phyloP scores from a whole-genome alignment of 2,888 invertebrate species.

The Tetragonula carbonaria region DNA sequence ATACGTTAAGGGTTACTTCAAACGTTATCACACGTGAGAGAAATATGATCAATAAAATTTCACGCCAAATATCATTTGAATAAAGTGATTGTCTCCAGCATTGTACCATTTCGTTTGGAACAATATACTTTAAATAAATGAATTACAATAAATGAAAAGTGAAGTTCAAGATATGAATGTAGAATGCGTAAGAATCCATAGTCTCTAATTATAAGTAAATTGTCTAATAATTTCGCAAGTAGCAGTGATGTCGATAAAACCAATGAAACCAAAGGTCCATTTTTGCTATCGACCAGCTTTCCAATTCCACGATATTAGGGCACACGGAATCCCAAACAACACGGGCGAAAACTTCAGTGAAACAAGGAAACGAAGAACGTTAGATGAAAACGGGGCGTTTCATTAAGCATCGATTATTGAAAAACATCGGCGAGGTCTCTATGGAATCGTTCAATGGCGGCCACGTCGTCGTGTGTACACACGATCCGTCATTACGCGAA shows the following conservation, averaged over 20 bases:
- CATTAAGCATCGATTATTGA: conserved; percentile 31
- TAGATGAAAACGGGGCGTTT: neutral
- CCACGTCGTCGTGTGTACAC: neutral
- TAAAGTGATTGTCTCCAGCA: no score
- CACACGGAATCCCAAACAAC: neutral
- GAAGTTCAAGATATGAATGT: no score
- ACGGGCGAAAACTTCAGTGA: conserved; percentile 4
- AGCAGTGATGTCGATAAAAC: neutral
- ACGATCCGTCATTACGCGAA: conserved; percentile 16
- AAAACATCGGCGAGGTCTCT: conserved; percentile 3
- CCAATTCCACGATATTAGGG: neutral
- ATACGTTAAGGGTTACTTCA: no score
- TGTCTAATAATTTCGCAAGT: neutral
- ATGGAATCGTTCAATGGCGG: conserved; percentile 24
- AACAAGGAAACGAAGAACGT: neutral
- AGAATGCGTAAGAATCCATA: no score
- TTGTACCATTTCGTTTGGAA: no score
- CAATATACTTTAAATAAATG: no score
- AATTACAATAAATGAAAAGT: no score
- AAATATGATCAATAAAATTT: no score
- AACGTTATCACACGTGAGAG: no score
- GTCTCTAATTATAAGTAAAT: no score
- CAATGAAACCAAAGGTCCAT: neutral
- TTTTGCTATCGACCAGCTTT: neutral
- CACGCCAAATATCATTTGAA: no score